Conservation (phyloP, 2,113 vertebrate species). For the Bothrops jararaca region DNA sequence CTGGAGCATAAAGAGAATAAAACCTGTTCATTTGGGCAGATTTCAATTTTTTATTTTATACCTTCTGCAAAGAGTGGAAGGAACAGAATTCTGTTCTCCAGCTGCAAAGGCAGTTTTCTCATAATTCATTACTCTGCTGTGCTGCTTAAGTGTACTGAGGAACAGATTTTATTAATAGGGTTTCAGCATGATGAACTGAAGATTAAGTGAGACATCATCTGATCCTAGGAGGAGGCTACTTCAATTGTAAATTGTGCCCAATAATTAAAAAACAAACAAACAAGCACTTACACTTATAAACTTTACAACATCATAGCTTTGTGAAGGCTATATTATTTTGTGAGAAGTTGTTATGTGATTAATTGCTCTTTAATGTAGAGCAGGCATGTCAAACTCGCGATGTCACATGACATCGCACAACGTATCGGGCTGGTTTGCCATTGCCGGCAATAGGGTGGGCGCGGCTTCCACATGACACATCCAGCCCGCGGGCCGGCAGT, state of each 20-base stretch:
- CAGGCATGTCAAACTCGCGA: no score
- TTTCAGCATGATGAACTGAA: constrained; percentile 13
- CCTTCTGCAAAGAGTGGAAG: background rate
- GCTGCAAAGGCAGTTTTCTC: background rate
- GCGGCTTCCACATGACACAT: no score
- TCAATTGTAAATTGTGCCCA: background rate
- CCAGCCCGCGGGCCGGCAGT: no score
- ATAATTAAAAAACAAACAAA: background rate
- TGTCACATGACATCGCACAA: no score
- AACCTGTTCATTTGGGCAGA: constrained; percentile 10
- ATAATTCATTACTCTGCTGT: constrained; percentile 7
- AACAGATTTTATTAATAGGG: background rate
- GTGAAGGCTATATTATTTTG: background rate
- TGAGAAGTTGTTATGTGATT: background rate
- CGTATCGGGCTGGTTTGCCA: no score
- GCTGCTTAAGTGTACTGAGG: background rate
- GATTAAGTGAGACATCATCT: background rate
- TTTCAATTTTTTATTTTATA: constrained; percentile 14
- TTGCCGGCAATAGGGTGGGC: no score
- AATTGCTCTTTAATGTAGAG: background rate
- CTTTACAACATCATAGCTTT: background rate
- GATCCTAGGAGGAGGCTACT: background rate
- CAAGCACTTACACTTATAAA: constrained; percentile 4
- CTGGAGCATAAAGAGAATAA: background rate
- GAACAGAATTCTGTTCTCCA: background rate